Evolutionary conservation across 2,888 invertebrate genomes (phyloP).

Genomic region (Lithophane leautieri): DNA sequence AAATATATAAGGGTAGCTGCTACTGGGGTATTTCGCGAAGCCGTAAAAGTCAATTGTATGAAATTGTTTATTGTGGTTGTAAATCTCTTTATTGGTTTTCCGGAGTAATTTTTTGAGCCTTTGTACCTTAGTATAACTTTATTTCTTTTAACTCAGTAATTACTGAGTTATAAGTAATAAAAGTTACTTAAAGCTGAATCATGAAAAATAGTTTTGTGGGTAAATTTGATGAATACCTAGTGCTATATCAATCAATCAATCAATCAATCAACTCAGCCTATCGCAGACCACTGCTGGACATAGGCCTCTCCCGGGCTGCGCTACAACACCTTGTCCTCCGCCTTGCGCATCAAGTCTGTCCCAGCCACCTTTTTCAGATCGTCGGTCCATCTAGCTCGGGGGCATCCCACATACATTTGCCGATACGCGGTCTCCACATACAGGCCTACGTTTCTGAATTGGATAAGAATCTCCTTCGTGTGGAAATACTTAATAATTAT

Average conservation of each 20-base stretch:
- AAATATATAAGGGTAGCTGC: conserved; percentile 25
- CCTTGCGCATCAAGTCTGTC: neutral
- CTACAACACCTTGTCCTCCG: too few species aligned
- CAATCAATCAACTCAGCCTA: too few species aligned
- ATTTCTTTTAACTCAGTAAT: too few species aligned
- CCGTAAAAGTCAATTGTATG: conserved; percentile 45
- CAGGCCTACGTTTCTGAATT: neutral
- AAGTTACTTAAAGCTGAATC: neutral
- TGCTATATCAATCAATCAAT: neutral
- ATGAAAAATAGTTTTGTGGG: neutral
- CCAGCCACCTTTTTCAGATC: neutral
- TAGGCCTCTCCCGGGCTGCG: neutral
- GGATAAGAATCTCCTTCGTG: neutral
- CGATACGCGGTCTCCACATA: neutral
- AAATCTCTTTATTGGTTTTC: conserved; percentile 33
- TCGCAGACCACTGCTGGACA: too few species aligned
- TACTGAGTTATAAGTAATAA: too few species aligned
- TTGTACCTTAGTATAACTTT: too few species aligned
- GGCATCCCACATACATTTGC: neutral
- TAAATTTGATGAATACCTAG: neutral
- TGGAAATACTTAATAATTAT: neutral
- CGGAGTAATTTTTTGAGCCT: neutral
- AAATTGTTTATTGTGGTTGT: conserved; percentile 41
- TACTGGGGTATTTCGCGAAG: conserved; percentile 21
- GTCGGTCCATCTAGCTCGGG: neutral